Base-by-base conservation (phyloP, 2,888 invertebrate species). In the Ophion slaviceki region DNA sequence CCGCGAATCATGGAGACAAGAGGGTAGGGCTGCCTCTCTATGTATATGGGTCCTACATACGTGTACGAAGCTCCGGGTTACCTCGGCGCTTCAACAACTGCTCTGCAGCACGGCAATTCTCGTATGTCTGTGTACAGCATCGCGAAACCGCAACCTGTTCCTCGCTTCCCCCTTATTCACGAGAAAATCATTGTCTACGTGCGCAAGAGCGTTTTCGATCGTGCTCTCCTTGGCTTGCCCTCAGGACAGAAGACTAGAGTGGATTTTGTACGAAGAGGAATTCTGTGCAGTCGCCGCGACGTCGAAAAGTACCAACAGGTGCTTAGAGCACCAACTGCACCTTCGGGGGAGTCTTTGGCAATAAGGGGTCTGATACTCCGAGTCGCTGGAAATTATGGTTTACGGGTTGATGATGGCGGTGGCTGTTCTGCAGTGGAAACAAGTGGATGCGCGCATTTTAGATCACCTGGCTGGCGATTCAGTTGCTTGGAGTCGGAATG, bases 121-220 rank as follows among this genome's bases (percentile, higher is more conserved):
- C 40, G 40, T 40, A 40, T 40, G 40, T 40, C 64, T 57, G 70
- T 66, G 11, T 36, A 36, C 76, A 71, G 76, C 80, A 83, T 83
- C 68, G 71, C 77, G 77, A 72, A 81, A 66, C 83, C 64, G 53
- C 80, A 84, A 86, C 85, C 80, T 86, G 85, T 80, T 86, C 62
- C 72, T 68, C 28, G 10, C 45, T 36, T 53, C 14, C 53, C 76
- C 71, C 78, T 76, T 82, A 66, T 85, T 66, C 79, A 62, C 24
- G n/a, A 17, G 45, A 32, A 36, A 78, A 78, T 67, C 68, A 47
- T 78, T 79, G 78, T 82, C 82, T 74, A 70, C 59, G 70, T 67
- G 75, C 70, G 62, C 64, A 66, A 79, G 59, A 59, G 70, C 71
- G 74, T 82, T 82, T 67, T 61, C 11, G 57, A 79, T 79, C 47